Base-by-base conservation (phyloP, 1,140 invertebrate genomes). In the Notospermus geniculatus region DNA sequence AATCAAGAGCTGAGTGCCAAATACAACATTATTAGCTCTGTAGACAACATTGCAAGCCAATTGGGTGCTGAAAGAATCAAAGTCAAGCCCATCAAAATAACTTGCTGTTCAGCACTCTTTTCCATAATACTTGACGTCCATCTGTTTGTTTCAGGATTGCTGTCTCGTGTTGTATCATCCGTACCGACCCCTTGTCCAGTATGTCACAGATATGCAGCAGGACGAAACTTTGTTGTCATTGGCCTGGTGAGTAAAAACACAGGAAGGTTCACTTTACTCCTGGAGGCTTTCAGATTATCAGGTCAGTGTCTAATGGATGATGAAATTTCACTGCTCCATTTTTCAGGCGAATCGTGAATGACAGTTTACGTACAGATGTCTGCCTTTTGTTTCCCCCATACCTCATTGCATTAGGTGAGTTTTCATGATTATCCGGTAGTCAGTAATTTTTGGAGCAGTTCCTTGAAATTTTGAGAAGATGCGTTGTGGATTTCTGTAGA, bases 151-250 rank as follows among this genome's bases (percentile, higher is more conserved):
- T n/a, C 62, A 83, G 82, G 97, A 99, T 77, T 99, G 97, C 78
- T 99, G 96, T 80, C 84, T 99, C 28, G 97, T 99, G 69, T 90
- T 99, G 0, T 99, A 96, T 82, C 96, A 99, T 82, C 95, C 97
- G 36, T 83, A 83, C 62, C 84, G 97, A 65, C 95, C 97, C 25
- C 80, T 99, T 23, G 82, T 95, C 39, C 89, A 93, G 65, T 88
- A 95, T 77, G 88, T 95, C 50, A 91, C 95, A 82, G 94, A 98
- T 80, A 88, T 97, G 73, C 80, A 79, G 52, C 55, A 71, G 15
- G 69, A 67, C 32, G 76, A 76, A 30, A 59, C 54, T 19, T 63
- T 79, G 13, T 63, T 79, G 13, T 76, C 76, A 7, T 19, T 78
- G 11, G 73, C 78, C 9, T 81, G 79, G 79, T 80, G 66, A 67